phyloP scores from a whole-genome alignment of 64 coral and sea anemone species.

The Actinia tenebrosa region DNA sequence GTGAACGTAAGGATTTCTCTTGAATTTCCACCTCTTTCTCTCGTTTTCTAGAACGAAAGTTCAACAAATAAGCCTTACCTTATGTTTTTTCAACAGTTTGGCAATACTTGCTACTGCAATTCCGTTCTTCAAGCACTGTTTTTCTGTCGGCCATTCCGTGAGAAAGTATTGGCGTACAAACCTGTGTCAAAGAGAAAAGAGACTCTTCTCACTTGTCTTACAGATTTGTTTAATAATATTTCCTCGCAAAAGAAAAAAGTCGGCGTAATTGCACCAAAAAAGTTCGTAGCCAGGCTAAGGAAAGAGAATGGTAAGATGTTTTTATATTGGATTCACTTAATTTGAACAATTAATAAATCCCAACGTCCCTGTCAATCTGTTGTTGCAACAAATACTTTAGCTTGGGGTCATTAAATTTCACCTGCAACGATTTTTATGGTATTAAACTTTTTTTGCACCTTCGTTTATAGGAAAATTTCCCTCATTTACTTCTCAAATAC shows the following conservation, averaged over 20 bases:
- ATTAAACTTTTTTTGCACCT: background rate
- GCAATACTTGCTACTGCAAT: constrained; percentile 98
- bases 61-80: background rate
- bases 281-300: constrained; percentile 92
- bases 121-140: constrained; percentile 96
- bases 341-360: background rate
- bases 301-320: constrained; percentile 85
- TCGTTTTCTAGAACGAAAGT: background rate
- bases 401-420: background rate
- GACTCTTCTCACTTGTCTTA: constrained; percentile 86
- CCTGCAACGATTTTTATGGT: background rate
- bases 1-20: constrained; percentile 80
- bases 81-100: constrained; percentile 66
- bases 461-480: background rate
- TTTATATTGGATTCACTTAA: background rate
- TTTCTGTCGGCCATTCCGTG: constrained; percentile 95
- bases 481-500: background rate
- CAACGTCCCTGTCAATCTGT: background rate
- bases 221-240: constrained; percentile 93
- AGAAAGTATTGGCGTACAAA: constrained; percentile 89
- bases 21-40: background rate
- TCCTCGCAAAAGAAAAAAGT: constrained; percentile 98
- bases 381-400: background rate
- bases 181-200: constrained; percentile 90
- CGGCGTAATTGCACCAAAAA: constrained; percentile 95